Base-by-base conservation (phyloP, 1,140 invertebrate genomes). In the Pachypeltis micranthus region DNA sequence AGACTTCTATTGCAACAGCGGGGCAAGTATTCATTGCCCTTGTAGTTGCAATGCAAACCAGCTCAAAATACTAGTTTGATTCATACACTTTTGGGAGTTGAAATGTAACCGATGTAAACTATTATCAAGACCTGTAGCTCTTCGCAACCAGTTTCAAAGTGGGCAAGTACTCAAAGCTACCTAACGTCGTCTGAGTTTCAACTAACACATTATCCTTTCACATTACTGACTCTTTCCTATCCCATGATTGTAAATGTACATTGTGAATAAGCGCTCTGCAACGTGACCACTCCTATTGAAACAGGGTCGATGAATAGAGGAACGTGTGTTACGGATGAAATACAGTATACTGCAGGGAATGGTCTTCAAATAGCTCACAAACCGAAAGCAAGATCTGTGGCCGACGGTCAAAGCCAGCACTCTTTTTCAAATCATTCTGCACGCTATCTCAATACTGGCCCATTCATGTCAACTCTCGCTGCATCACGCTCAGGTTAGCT, bases 391-490 rank as follows among this genome's bases (percentile, higher is more conserved):
- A 71, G 79, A 64, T 89, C 87, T 39, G 79, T 90, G 61, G 87
- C 87, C 31, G 88, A 92, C 73, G 87, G 88, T 58, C 88, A 91
- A 72, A 90, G 88, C 25, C 87, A 90, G 71, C 85, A 91, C 69
- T 90, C 87, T 69, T 90, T 89, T 71, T 87, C 87, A 21, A 86
- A 87, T 67, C 85, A 89, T 69, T 89, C 87, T 25, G 84, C 80
- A 62, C 75, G 84, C 63, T 90, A 88, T 72, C 82, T 88, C 69
- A 63, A 51, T 26, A 71, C 72, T 25, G 81, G 81, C 55, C 83
- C 82, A 61, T 84, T 88, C 67, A 83, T 85, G 19, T 82, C 82
- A 61, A 88, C 88, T 73, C 78, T 90, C 67, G 81, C 89, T 65
- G 85, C 83, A 70, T 86, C 87, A 0, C 80, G 88, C 74, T 85